phyloP scores from a whole-genome alignment of 2,113 vertebrate genomes.

The Ictidomys tridecemlineatus region DNA sequence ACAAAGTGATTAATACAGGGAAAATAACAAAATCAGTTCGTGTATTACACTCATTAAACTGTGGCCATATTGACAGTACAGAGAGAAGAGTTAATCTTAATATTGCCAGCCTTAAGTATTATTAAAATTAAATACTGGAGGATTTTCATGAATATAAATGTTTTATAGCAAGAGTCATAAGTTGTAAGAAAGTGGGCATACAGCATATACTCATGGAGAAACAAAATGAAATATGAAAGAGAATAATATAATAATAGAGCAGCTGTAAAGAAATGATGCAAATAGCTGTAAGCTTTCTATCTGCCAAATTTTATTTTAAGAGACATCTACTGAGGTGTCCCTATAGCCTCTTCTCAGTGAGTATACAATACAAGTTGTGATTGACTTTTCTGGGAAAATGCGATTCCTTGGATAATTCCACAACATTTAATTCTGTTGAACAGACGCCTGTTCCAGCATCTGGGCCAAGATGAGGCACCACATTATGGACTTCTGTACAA shows the following conservation, averaged over 20 bases:
- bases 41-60: slow-evolving; percentile 41
- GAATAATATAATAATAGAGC: slow-evolving; percentile 46
- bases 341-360: background rate
- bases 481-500: slow-evolving; percentile 25
- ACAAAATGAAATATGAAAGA: slow-evolving; percentile 66
- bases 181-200: slow-evolving; percentile 51
- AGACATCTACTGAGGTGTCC: background rate
- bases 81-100: slow-evolving; percentile 38
- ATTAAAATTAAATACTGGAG: slow-evolving; percentile 37
- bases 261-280: slow-evolving; percentile 26
- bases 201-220: slow-evolving; percentile 40
- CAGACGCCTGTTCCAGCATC: background rate
- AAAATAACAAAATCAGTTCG: slow-evolving; percentile 20
- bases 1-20: background rate
- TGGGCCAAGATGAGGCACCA: background rate
- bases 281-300: background rate
- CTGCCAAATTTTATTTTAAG: background rate
- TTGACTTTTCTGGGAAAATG: background rate
- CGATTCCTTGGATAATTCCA: background rate
- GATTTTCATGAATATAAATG: slow-evolving; percentile 61
- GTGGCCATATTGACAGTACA: background rate
- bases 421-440: background rate
- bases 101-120: slow-evolving; percentile 27
- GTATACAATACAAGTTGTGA: background rate
- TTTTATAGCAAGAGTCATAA: background rate